Evolutionary conservation across 1,140 invertebrate genomes (phyloP).

Genomic region (Brachionus rotundiformis): DNA sequence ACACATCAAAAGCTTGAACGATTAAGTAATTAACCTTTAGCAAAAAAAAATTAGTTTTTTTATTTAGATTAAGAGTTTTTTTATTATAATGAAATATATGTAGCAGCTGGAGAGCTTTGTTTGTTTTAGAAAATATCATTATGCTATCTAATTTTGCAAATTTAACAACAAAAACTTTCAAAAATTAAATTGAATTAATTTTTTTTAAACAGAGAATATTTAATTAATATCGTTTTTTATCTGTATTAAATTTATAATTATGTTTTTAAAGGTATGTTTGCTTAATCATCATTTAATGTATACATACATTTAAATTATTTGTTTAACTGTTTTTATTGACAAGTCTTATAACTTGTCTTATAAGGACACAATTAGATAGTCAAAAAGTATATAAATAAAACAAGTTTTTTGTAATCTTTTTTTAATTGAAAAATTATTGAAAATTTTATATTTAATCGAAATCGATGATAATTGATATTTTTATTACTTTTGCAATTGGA

Average conservation of each 20-base stretch:
- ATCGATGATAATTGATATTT: too few species aligned
- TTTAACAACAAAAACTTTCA: not conserved
- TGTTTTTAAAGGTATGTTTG: constrained; percentile 24
- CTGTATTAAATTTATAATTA: not conserved
- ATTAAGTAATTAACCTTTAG: not conserved
- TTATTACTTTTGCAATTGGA: too few species aligned
- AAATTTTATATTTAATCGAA: too few species aligned
- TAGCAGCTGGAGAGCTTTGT: not conserved
- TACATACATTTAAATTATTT: not conserved
- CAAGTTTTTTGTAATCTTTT: too few species aligned
- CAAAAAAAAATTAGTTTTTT: not conserved
- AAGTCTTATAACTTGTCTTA: not conserved
- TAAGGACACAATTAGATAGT: too few species aligned
- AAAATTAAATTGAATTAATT: not conserved
- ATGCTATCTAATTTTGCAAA: not conserved
- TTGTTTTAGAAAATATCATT: not conserved
- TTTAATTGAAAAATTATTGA: too few species aligned
- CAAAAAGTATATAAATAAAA: too few species aligned
- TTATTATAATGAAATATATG: not conserved
- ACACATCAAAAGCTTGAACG: not conserved
- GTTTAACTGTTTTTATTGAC: not conserved
- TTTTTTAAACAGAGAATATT: not conserved
- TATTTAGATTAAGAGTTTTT: not conserved
- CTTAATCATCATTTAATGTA: not conserved
- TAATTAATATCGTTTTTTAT: constrained; percentile 2